Base-by-base conservation (phyloP, 1,140 invertebrate genomes). In the Saccostrea glomerata region DNA sequence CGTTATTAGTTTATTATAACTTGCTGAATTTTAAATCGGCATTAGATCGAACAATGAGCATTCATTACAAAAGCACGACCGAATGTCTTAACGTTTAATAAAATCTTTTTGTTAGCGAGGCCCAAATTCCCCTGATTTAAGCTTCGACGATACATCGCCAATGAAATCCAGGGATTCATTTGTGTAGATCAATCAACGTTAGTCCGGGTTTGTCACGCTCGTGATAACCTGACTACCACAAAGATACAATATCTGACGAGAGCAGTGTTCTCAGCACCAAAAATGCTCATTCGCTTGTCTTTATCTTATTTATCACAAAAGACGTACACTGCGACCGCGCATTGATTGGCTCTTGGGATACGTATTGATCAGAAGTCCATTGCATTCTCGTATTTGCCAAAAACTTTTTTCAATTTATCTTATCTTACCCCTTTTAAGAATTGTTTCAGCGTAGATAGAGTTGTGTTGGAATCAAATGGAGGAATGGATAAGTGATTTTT, bases 111-210 rank as follows among this genome's bases (percentile, higher is more conserved):
- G 70, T 77, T 77, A 77, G 23, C 70, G 70, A 77, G 70, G 70
- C 70, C 70, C 25, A 77, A 63, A 77, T 77, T 77, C 70, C 70
- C 70, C 70, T 36, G 70, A 77, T 77, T 77, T 77, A 77, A 77
- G 70, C 66, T 30, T 23, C 66, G 66, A 25, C 70, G 70, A 36
- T 77, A 77, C 25, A 77, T 77, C 70, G 30, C 70, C 30, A 13
- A 36, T 36, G 70, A 77, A 25, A 36, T 77, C 70, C 70, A 30
- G 25, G 70, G 70, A 77, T 77, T 30, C 70, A 77, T 77, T 77
- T 77, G 70, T 77, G 70, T 77, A 77, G 70, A 77, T 77, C 70
- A 77, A 77, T 77, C 70, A 77, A 77, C 70, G 70, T 77, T 77
- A 77, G 70, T 77, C 70, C 70, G 70, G 23, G 23, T 77, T 77